Conservation (phyloP, 2,888 invertebrate genomes). For the Eubasilissa splendida region DNA sequence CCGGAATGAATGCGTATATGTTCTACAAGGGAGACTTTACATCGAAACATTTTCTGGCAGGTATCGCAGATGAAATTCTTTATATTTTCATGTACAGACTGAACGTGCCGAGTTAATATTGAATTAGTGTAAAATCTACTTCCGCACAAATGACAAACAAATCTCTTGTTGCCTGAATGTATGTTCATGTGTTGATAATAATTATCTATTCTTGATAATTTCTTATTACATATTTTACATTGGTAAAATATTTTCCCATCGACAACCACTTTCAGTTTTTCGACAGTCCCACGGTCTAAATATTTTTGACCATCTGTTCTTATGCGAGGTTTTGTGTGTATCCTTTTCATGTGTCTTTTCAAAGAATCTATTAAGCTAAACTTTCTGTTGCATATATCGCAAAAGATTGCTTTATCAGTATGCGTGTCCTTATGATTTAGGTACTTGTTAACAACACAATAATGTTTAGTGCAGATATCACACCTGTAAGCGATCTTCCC, state of each 20-base stretch:
- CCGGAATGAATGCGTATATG: slow-evolving; percentile 75
- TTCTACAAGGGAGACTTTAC: slow-evolving; percentile 75
- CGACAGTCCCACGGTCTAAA: slow-evolving; percentile 55
- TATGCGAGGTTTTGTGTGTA: neutral
- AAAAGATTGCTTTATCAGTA: slow-evolving; percentile 72
- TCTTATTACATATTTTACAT: slow-evolving; percentile 74
- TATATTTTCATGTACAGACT: slow-evolving; percentile 76
- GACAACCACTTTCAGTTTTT: slow-evolving; percentile 62
- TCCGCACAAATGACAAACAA: slow-evolving; percentile 78
- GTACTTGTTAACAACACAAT: no score
- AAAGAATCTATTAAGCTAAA: slow-evolving; percentile 51
- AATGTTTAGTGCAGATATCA: slow-evolving; percentile 72
- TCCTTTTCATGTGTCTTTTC: slow-evolving; percentile 52
- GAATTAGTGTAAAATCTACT: slow-evolving; percentile 77
- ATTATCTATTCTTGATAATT: slow-evolving; percentile 60
- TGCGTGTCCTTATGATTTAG: neutral
- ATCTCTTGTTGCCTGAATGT: slow-evolving; percentile 78
- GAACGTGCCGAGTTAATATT: slow-evolving; percentile 75
- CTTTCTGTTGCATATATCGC: slow-evolving; percentile 74
- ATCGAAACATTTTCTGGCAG: slow-evolving; percentile 74
- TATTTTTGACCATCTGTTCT: slow-evolving; percentile 8
- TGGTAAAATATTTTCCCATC: slow-evolving; percentile 73
- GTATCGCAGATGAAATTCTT: slow-evolving; percentile 73
- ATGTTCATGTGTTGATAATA: slow-evolving; percentile 74
- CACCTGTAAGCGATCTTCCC: slow-evolving; percentile 74